Evolutionary conservation across 2,888 invertebrate species (phyloP).

Genomic region (Philereme transversata): DNA sequence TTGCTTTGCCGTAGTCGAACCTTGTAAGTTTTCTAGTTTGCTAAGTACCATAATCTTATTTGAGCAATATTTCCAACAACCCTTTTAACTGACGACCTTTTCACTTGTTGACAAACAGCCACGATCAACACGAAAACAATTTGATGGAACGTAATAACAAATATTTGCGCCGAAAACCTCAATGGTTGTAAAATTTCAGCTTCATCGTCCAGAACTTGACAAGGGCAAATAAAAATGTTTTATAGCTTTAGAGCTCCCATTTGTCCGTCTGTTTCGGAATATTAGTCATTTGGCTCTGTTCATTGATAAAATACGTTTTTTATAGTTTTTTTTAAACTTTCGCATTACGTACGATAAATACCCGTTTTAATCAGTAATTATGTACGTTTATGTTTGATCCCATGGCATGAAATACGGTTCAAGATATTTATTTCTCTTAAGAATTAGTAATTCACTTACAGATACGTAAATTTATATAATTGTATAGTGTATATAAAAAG

Average conservation of each 20-base stretch:
- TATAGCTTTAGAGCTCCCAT: constrained; percentile 55
- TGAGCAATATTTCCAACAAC: constrained; percentile 7
- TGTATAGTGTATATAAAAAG: no score
- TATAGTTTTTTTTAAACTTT: no score
- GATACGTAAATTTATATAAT: no score
- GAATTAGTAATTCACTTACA: no score
- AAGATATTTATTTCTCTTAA: no score
- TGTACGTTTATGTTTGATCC: no score
- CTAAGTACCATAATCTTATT: not conserved
- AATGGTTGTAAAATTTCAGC: constrained; percentile 58
- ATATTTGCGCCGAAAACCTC: constrained; percentile 59
- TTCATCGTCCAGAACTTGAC: constrained; percentile 57
- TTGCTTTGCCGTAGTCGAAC: no score
- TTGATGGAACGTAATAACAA: constrained; percentile 52
- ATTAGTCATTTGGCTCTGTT: constrained; percentile 44
- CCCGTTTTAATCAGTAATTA: no score
- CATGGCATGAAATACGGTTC: no score
- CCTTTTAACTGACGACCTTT: constrained; percentile 30
- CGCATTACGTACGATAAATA: no score
- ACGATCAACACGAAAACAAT: constrained; percentile 52
- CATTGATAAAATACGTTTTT: constrained; percentile 17
- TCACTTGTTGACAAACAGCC: constrained; percentile 30
- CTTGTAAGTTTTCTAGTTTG: not conserved
- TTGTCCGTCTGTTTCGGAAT: constrained; percentile 47
- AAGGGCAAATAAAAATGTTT: constrained; percentile 60